A percentile compares a stretch with the other conserved stretches of the same genome.
Conservation (phyloP, 2,888 invertebrate species). For the Choreutis nemorana region DNA sequence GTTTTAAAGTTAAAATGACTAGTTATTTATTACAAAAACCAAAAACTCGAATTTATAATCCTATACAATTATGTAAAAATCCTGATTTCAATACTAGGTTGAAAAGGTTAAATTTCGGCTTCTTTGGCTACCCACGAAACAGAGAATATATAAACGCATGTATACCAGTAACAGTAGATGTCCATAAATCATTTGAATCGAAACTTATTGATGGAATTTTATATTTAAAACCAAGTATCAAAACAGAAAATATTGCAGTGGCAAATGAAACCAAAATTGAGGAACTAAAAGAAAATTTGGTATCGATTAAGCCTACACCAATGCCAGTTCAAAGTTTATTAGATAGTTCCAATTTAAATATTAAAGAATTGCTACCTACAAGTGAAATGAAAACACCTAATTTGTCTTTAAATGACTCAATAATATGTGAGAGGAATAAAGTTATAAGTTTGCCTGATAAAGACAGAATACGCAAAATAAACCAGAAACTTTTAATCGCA, state of each 20-base stretch:
- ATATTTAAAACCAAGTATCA: slow-evolving; percentile 24
- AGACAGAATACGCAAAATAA: slow-evolving; percentile 31
- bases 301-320: slow-evolving; percentile 26
- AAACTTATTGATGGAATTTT: slow-evolving; percentile 35
- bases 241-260: slow-evolving; percentile 4
- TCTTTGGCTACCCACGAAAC: slow-evolving; percentile 35
- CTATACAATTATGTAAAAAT: slow-evolving; percentile 46
- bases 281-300: slow-evolving; percentile 7
- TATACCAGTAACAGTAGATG: slow-evolving; percentile 44
- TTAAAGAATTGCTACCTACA: slow-evolving; percentile 8
- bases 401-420: slow-evolving; percentile 4
- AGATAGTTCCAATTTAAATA: slow-evolving; percentile 16
- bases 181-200: slow-evolving; percentile 41
- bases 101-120: slow-evolving; percentile 37
- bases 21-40: slow-evolving; percentile 43
- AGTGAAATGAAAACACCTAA: slow-evolving; percentile 3
- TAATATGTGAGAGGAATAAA: slow-evolving; percentile 26
- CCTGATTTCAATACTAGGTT: slow-evolving; percentile 53
- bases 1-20: slow-evolving; percentile 23
- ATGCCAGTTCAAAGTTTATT: slow-evolving; percentile 31
- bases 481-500: slow-evolving; percentile 38
- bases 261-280: slow-evolving; percentile 7
- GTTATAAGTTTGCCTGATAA: slow-evolving; percentile 37
- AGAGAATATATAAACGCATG: slow-evolving; percentile 31
- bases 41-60: slow-evolving; percentile 31